A percentile compares a stretch with the other conserved stretches of the same genome.
Conservation (phyloP, 2,113 vertebrate genomes). For the Scartelaos histophorus region DNA sequence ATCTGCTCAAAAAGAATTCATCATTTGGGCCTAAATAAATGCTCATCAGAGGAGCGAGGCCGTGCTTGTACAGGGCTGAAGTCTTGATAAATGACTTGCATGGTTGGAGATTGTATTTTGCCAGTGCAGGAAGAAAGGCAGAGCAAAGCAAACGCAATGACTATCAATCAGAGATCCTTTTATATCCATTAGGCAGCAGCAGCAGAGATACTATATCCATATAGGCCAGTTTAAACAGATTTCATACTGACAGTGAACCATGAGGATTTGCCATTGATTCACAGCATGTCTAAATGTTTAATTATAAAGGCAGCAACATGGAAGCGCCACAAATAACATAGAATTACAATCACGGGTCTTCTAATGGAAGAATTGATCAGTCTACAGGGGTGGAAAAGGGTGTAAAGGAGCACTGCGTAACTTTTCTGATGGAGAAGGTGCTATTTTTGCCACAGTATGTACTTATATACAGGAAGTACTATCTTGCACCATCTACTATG, state of each 20-base stretch:
- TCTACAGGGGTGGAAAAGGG: no score
- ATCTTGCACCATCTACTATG: no score
- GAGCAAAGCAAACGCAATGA: conserved; percentile 29
- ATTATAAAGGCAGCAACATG: conserved; percentile 8
- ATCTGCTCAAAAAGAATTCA: conserved; percentile 55
- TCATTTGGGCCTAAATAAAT: conserved; percentile 43
- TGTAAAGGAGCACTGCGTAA: no score
- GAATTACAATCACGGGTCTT: conserved; percentile 11
- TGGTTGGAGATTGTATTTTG: conserved; percentile 30
- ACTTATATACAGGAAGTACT: no score
- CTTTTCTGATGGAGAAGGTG: no score
- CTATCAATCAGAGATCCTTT: conserved; percentile 41
- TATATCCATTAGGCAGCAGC: conserved; percentile 36
- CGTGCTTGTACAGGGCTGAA: conserved; percentile 17
- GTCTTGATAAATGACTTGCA: conserved; percentile 36
- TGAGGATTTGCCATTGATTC: no score
- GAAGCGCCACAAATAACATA: conserved; percentile 17
- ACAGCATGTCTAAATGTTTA: background rate
- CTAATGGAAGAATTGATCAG: no score
- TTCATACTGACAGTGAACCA: background rate
- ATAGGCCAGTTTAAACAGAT: conserved; percentile 11
- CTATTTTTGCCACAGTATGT: no score
- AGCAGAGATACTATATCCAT: conserved; percentile 13
- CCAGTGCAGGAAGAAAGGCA: conserved; percentile 5
- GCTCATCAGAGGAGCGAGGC: conserved; percentile 21